Conservation (phyloP, 2,888 invertebrate genomes). For the Oscheius myriophilus region DNA sequence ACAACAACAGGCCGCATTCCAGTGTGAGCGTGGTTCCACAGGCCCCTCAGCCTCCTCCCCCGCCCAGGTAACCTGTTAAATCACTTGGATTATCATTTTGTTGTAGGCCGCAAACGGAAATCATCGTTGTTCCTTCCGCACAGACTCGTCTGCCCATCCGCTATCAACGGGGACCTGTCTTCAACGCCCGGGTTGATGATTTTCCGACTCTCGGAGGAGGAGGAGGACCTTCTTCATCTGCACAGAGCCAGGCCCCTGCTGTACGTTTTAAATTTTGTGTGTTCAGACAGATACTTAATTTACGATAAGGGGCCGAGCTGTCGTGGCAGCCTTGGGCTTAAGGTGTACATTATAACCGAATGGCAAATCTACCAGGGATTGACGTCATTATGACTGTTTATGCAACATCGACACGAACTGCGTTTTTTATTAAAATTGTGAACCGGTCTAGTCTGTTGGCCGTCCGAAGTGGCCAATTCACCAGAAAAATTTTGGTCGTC, state of each 20-base stretch:
- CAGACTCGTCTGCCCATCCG: conserved; percentile 32
- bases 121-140: conserved; percentile 56
- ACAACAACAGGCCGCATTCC: neutral
- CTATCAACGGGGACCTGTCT: conserved; percentile 27
- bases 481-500: no score
- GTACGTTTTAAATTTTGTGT: neutral
- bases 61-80: neutral
- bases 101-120: conserved; percentile 38
- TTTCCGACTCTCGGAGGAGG: conserved; percentile 44
- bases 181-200: conserved; percentile 32
- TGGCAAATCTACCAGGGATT: no score
- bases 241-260: conserved; percentile 26
- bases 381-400: no score
- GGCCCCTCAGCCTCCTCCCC: conserved; percentile 10
- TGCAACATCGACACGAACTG: no score
- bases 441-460: no score
- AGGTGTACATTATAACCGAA: neutral
- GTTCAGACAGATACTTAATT: neutral
- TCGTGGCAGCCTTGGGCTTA: no score
- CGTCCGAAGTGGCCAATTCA: no score
- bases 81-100: neutral
- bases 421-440: no score
- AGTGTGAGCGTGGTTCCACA: conserved; percentile 34
- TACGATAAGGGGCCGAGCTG: no score
- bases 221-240: neutral